These are phyloP conservation scores for Anser cygnoides DNA, from an alignment of 2,113 vertebrate genomes.

Conservation along the genomic window DNA sequence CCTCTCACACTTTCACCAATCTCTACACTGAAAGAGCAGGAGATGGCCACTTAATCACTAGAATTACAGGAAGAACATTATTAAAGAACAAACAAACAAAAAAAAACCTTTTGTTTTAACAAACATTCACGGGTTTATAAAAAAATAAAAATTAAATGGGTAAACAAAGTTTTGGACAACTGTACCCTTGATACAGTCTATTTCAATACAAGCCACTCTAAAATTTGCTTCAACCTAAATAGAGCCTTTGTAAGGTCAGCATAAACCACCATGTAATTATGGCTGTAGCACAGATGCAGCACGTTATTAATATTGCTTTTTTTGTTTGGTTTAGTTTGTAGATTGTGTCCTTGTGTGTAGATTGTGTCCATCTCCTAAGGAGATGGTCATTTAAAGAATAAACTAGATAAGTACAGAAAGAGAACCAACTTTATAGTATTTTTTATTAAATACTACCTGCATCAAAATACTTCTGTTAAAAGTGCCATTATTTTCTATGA, in stretches of 20 bases:
- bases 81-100: not conserved
- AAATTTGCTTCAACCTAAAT: not conserved
- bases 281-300: not conserved
- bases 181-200: not conserved
- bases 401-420: not conserved
- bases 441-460: not conserved
- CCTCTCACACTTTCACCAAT: constrained; percentile 86
- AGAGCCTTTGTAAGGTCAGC: not conserved
- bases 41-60: not conserved
- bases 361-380: not conserved
- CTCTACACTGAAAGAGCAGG: constrained; percentile 77
- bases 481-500: not conserved
- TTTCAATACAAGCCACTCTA: not conserved
- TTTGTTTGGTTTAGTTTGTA: not conserved
- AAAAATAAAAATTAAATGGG: too few relatives aligned
- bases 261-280: not conserved
- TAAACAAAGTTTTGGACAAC: accelerated
- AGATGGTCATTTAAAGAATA: not conserved
- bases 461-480: not conserved
- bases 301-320: not conserved
- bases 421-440: not conserved
- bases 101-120: not conserved
- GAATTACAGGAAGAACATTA: not conserved
- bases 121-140: not conserved
- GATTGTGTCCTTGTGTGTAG: not conserved